These are phyloP conservation scores for Tiliacea citrago DNA, from an alignment of 2,888 invertebrate species.

Conservation along the genomic window DNA sequence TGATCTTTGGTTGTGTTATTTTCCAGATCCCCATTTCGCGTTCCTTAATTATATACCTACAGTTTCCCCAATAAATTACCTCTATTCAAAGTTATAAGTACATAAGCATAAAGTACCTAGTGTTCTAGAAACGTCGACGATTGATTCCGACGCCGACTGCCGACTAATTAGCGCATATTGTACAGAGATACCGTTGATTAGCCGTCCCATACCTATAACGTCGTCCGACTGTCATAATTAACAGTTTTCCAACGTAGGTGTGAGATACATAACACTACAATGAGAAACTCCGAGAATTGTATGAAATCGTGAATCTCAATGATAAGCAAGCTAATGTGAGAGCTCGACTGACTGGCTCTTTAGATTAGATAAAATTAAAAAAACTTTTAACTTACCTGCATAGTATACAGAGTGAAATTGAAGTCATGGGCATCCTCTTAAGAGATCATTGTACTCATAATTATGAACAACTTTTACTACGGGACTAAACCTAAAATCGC, in stretches of 20 bases:
- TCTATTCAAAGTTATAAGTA: constrained; percentile 18
- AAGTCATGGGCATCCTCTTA: no score
- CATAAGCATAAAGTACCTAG: neutral
- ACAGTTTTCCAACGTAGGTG: constrained; percentile 3
- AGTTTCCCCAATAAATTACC: neutral
- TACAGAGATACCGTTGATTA: constrained; percentile 39
- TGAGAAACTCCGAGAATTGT: neutral
- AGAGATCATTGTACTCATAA: no score
- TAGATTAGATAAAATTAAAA: neutral
- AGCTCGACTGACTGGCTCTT: neutral
- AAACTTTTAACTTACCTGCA: neutral
- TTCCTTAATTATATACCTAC: neutral
- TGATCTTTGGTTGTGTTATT: no score
- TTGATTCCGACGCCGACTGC: constrained; percentile 35
- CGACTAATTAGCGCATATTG: constrained; percentile 49
- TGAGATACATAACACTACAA: neutral
- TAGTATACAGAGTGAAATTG: no score
- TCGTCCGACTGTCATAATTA: constrained; percentile 7
- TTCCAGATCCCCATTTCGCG: no score
- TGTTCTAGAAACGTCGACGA: constrained; percentile 17
- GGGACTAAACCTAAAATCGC: no score
- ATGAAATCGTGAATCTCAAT: no score
- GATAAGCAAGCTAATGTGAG: neutral
- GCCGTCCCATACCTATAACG: neutral
- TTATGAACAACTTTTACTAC: no score